phyloP scores from a whole-genome alignment of 2,113 vertebrate species.

The Verasper variegatus region DNA sequence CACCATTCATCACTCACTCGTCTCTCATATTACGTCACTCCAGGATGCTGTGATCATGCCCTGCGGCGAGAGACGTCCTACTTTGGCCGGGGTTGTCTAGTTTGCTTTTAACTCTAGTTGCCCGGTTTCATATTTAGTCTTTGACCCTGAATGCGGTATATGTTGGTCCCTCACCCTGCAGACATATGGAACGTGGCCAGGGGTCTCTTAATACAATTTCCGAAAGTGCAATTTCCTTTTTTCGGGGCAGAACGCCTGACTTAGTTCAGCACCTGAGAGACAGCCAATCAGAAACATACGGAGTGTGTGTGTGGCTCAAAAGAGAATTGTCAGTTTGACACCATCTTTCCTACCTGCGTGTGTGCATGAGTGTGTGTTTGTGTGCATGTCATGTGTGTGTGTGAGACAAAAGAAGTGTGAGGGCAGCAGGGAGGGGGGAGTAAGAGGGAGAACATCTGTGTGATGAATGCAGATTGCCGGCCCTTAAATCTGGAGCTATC shows the following conservation, averaged over 20 bases:
- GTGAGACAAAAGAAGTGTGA: slow-evolving; percentile 30
- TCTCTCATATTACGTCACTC: slow-evolving; percentile 51
- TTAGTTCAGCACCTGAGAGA: slow-evolving; percentile 84
- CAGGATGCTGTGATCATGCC: slow-evolving; percentile 49
- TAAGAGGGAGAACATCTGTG: slow-evolving; percentile 32
- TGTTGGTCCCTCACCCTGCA: background rate
- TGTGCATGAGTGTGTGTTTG: background rate
- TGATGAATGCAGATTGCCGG: slow-evolving; percentile 66
- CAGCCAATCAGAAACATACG: slow-evolving; percentile 87
- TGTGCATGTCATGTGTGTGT: slow-evolving; percentile 14
- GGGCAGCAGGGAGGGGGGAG: slow-evolving; percentile 15
- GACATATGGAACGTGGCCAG: slow-evolving; percentile 41
- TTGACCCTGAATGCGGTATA: slow-evolving; percentile 22
- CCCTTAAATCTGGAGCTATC: slow-evolving; percentile 51
- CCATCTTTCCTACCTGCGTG: slow-evolving; percentile 48
- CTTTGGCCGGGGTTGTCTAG: slow-evolving; percentile 43
- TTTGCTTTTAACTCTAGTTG: slow-evolving; percentile 41
- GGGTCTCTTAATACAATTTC: slow-evolving; percentile 67
- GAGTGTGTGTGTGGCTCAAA: slow-evolving; percentile 82
- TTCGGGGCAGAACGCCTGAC: slow-evolving; percentile 29
- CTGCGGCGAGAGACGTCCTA: slow-evolving; percentile 38
- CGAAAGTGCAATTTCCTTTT: slow-evolving; percentile 28
- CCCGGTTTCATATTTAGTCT: slow-evolving; percentile 20
- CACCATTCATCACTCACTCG: slow-evolving; percentile 47
- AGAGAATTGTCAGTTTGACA: slow-evolving; percentile 69